Conservation (phyloP, 2,113 vertebrate genomes). For the Anhinga rufa region DNA sequence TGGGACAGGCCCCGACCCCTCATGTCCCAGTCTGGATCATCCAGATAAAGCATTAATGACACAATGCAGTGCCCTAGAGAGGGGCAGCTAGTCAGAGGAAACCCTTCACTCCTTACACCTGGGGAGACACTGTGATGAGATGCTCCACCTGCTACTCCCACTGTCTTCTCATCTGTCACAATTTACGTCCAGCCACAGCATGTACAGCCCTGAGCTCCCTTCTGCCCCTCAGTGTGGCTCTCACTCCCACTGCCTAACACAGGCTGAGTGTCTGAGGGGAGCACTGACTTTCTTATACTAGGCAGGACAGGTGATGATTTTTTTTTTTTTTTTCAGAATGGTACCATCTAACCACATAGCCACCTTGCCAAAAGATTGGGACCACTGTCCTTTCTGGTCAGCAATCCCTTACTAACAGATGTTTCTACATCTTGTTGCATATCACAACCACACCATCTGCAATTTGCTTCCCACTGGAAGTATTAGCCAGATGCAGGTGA, state of each 20-base stretch:
- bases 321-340: background rate
- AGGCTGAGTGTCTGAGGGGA: background rate
- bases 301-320: background rate
- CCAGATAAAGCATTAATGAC: background rate
- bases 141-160: background rate
- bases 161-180: background rate
- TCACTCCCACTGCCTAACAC: background rate
- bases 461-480: background rate
- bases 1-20: too few species aligned
- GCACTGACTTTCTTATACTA: background rate
- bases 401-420: background rate
- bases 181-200: background rate
- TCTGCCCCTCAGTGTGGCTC: background rate
- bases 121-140: background rate
- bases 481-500: background rate
- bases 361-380: background rate
- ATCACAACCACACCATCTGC: background rate
- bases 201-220: background rate
- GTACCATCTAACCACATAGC: background rate
- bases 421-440: background rate
- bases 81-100: background rate
- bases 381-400: background rate
- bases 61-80: background rate
- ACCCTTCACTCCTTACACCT: background rate
- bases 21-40: fast-evolving